Base-by-base conservation (phyloP, 2,888 invertebrate species). In the Cheilosia pagana region DNA sequence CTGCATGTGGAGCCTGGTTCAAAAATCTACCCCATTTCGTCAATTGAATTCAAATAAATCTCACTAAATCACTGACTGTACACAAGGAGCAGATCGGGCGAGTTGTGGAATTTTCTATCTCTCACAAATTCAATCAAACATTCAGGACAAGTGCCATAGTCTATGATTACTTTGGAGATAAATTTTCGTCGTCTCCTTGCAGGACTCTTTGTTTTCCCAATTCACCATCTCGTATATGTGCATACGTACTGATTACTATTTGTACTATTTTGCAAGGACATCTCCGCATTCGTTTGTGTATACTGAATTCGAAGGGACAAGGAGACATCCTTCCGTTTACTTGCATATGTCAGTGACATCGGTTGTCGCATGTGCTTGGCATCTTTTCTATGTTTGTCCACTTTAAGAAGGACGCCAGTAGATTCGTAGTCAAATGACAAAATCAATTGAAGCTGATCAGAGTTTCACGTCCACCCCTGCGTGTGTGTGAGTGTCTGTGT, bases 121-220 rank as follows among this genome's bases (percentile, higher is more conserved):
- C 52, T 50, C 52, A 63, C 68, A 78, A 83, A 78, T 79, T 83
- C 74, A 74, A 83, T 83, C 83, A 83, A 79, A 83, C 79, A 83
- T 83, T 79, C 83, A 83, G 74, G 83, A 83, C 83, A 79, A 83
- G 83, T 83, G 83, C 83, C 83, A 79, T 74, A 79, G 83, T 79
- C 83, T 79, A 83, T 79, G 83, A 83, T 83, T 83, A 63, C 83
- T 70, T 74, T 74, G 43, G 52, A 74, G 74, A 79, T 79, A 68
- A 83, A 74, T 79, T 83, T 16, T 82, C 35, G 78, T 72, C 72
- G 41, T 68, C 35, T 35, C 55, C 57, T 43, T 31, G 10, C 28
- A 63, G 52, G 53, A 28, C 12, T 68, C 72, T 63, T 85, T 85
- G 81, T 63, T 57, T 62, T 53, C 57, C 50, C 53, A 23, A 28